phyloP scores from a whole-genome alignment of 2,797 vertebrate genomes.

The Streptopelia turtur region DNA sequence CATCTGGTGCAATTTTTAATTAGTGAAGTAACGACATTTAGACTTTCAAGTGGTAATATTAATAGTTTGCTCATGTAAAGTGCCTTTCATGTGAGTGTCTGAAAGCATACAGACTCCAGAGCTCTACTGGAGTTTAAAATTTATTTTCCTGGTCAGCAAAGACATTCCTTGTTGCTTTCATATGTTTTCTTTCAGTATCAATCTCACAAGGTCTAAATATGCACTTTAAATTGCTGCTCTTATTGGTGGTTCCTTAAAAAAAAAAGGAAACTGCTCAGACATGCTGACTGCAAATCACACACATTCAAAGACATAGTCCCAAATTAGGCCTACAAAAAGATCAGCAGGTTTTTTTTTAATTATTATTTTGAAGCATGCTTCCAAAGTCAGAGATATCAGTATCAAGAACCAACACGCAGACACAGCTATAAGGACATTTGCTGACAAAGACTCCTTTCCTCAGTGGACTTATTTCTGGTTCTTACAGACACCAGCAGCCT shows the following conservation, averaged over 20 bases:
- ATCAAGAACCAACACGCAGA: background rate
- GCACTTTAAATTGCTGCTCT: background rate
- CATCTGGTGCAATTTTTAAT: background rate
- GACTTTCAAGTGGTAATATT: background rate
- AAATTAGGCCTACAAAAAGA: background rate
- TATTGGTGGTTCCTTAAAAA: background rate
- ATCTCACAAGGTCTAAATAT: background rate
- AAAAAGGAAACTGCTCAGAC: background rate
- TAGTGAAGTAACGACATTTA: background rate
- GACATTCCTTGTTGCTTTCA: background rate
- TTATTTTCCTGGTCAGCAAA: background rate
- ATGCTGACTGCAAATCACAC: background rate
- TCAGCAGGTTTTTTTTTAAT: background rate
- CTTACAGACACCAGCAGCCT: background rate
- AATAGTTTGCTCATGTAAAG: background rate
- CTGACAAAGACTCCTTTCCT: background rate
- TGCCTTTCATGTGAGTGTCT: background rate
- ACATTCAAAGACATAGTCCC: background rate
- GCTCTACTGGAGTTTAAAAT: background rate
- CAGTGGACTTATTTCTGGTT: background rate
- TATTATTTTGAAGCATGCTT: background rate
- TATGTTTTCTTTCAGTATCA: background rate
- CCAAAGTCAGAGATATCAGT: background rate
- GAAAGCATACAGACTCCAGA: background rate
- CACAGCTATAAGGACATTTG: background rate